Evolutionary conservation across 2,797 vertebrate genomes (phyloP).

Genomic region (Alectoris magna): DNA sequence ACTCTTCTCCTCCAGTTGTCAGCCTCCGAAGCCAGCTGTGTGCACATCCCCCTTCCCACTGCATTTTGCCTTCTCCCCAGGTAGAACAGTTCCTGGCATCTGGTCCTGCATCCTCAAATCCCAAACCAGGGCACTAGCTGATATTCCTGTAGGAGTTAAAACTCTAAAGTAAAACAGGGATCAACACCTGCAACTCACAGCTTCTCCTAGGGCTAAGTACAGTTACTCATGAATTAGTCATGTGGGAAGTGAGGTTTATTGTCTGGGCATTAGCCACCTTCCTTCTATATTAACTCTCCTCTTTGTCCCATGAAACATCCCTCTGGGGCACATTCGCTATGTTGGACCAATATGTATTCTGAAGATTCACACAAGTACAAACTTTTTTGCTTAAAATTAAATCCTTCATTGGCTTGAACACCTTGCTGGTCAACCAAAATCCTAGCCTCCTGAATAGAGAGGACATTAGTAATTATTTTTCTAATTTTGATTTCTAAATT

Average conservation of each 20-base stretch:
- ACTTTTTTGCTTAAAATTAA: background rate
- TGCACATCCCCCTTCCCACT: background rate
- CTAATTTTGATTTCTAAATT: background rate
- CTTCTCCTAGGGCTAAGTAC: background rate
- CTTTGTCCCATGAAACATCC: background rate
- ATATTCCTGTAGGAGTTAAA: background rate
- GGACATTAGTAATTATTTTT: background rate
- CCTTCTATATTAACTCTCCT: background rate
- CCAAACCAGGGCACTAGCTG: background rate
- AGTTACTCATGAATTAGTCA: background rate
- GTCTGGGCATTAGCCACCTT: background rate
- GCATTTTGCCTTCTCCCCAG: background rate
- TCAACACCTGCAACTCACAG: background rate
- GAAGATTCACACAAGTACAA: background rate
- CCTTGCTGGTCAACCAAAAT: background rate
- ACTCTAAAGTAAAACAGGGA: background rate
- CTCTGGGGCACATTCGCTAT: accelerated
- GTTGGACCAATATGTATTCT: background rate
- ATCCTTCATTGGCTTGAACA: background rate
- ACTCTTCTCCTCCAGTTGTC: background rate
- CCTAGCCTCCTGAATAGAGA: background rate
- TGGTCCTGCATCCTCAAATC: background rate
- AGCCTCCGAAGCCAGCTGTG: accelerated
- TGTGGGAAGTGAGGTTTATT: background rate
- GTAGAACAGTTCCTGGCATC: background rate